Conservation (phyloP, 23 tunicate species). For the Trididemnum nubilum region DNA sequence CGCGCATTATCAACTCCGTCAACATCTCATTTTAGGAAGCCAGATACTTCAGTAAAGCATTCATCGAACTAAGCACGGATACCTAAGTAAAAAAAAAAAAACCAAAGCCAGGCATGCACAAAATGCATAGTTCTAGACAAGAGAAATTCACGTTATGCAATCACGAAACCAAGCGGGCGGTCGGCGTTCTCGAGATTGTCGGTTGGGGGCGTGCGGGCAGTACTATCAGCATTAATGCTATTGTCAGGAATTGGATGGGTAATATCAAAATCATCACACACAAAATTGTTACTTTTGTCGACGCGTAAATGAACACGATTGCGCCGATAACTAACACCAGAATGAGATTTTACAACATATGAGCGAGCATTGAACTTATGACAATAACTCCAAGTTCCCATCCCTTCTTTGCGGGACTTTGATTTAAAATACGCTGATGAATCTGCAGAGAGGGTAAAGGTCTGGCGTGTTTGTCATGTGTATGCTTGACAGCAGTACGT, state of each 20-base stretch:
- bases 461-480: neutral
- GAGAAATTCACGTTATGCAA: neutral
- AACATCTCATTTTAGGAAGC: no score
- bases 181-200: neutral
- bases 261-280: neutral
- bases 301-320: conserved; percentile 17
- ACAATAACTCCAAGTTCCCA: neutral
- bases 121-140: neutral
- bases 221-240: neutral
- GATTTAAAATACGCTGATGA: neutral
- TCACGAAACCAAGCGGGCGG: neutral
- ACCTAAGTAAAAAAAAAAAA: no score
- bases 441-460: neutral
- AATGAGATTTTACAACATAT: neutral
- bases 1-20: no score
- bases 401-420: conserved; percentile 18
- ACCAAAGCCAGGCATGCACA: no score
- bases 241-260: neutral
- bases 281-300: conserved; percentile 15
- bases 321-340: conserved; percentile 15
- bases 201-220: neutral
- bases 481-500: neutral
- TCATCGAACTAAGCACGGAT: no score
- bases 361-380: neutral
- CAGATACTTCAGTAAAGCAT: no score